Base-by-base conservation (phyloP, 2,888 invertebrate species). In the Parnassius glacialis region DNA sequence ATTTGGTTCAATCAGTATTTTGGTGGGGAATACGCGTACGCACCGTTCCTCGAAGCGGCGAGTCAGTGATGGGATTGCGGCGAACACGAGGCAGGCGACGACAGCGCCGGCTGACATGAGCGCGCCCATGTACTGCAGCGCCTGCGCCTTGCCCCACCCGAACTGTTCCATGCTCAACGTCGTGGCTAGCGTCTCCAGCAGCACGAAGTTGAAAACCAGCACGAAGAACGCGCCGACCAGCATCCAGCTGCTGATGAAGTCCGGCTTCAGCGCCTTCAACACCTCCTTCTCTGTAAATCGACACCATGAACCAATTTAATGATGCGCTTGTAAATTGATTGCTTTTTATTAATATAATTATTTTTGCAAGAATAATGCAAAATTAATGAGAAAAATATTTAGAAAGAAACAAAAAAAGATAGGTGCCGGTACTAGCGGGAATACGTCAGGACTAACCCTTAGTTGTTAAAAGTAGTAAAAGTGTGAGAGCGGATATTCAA, bases 111-210 rank as follows among this genome's bases (percentile, higher is more conserved):
- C 93, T 56, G 95, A 94, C 95, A 97, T 95, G 64, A 97, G 87
- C 61, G 96, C 92, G 55, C 97, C 97, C 94, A 97, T 95, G 80
- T 96, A 95, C 83, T 94, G 93, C 47, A 97, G 86, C 11, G 97
- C 95, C 78, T 95, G 93, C 57, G 91, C 85, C 86, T 96, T 95
- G 64, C 94, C 93, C 97, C 97, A 97, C 43, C 95, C 97, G 84
- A 97, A 97, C 88, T 97, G 96, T 81, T 97, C 97, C 95, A 96
- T 97, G 43, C 96, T 96, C 59, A 97, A 91, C 3, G 96, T 94
- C 10, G 97, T 96, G 25, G 95, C 97, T 68, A 97, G 92, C 55
- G 97, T 97, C 92, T 97, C 97, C 71, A 97, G 90, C 65, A 97
- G 92, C 74, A 97, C 97, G 85, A 97, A 97, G 90, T 96, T 97